Conservation (phyloP, 37 sponge, comb jelly and placozoan species). For the Halisarca cf. caerulea region DNA sequence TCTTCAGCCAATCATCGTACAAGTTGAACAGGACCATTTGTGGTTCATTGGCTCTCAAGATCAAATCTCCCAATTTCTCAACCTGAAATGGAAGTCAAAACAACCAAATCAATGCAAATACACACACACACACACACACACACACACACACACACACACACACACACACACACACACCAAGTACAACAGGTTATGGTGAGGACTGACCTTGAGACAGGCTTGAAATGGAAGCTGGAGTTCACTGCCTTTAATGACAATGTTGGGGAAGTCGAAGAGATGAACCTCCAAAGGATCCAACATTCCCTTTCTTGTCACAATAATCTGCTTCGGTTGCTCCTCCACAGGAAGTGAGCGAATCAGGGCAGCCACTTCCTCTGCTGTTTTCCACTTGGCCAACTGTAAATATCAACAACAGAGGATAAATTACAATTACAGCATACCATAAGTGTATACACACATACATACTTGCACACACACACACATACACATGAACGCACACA, state of each 20-base stretch:
- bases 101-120: not conserved
- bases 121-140: not conserved
- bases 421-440: not conserved
- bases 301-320: constrained; percentile 98
- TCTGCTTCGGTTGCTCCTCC: constrained; percentile 99
- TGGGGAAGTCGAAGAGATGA: constrained; percentile 98
- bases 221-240: constrained; percentile 99
- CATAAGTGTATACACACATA: not conserved
- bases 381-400: constrained; percentile 99
- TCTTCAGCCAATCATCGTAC: constrained; percentile 99
- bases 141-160: not conserved
- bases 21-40: constrained; percentile 99
- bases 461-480: not conserved
- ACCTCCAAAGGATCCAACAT: constrained; percentile 99
- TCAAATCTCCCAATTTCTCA: constrained; percentile 98
- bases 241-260: constrained; percentile 99
- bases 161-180: not conserved
- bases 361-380: constrained; percentile 99
- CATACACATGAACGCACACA: too few species aligned
- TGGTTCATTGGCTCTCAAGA: constrained; percentile 97
- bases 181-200: not conserved
- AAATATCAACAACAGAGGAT: not conserved
- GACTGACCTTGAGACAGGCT: constrained; percentile 91
- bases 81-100: constrained; percentile 44
- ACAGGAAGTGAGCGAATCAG: constrained; percentile 98